These are phyloP conservation scores for Oreochromis grahami DNA, from an alignment of 2,797 vertebrate species.

Conservation along the genomic window DNA sequence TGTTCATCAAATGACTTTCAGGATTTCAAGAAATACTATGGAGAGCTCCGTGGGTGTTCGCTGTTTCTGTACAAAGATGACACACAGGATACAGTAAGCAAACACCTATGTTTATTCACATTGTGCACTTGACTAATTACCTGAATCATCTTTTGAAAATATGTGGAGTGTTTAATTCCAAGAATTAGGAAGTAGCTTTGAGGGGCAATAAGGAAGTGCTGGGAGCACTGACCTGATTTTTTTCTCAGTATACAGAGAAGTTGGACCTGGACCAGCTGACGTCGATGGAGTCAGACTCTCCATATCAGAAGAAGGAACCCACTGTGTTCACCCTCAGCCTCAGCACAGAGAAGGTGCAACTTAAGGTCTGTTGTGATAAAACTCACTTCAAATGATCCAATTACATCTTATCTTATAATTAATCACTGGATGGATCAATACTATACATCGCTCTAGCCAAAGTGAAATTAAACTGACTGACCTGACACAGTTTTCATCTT, in stretches of 20 bases:
- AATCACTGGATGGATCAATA: neutral
- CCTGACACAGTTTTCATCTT: neutral
- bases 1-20: slow-evolving; percentile 4
- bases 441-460: neutral
- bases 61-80: slow-evolving; percentile 67
- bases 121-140: neutral
- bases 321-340: slow-evolving; percentile 49
- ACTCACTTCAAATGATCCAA: neutral
- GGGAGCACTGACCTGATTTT: neutral
- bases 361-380: slow-evolving; percentile 48
- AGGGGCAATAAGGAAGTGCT: neutral
- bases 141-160: neutral
- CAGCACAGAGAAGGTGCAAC: slow-evolving; percentile 38
- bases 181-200: neutral
- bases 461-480: neutral
- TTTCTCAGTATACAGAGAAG: slow-evolving; percentile 63
- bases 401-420: neutral
- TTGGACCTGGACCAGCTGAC: slow-evolving; percentile 56
- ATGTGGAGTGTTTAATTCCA: neutral
- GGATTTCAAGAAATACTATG: slow-evolving; percentile 58
- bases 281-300: slow-evolving; percentile 19
- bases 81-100: slow-evolving; percentile 56
- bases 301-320: neutral
- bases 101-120: neutral
- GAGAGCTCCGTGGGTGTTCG: slow-evolving; percentile 61